Evolutionary conservation across 2,113 vertebrate species (phyloP), one percentile per base, ranked within the genome.

Genomic region (Micromys minutus): DNA sequence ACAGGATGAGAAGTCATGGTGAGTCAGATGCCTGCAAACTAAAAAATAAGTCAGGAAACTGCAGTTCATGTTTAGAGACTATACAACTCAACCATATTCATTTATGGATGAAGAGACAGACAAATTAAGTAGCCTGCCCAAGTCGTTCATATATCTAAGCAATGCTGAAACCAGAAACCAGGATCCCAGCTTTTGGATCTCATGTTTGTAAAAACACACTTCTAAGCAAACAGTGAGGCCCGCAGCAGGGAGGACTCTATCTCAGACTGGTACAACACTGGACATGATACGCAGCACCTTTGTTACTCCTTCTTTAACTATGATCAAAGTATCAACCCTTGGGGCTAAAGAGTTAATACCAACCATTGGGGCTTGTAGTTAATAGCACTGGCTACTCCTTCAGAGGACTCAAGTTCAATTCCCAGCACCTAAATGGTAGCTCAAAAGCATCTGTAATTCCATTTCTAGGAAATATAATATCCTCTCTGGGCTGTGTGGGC

Each of bases 11-110:
- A 63, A 89, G 74, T 31, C n/a, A 29, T 24, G 24, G 34, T 13
- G 29, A 65, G 59, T 50, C 24, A 8, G 55, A 79, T 34, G 55
- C 7, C 55, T 61, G 39, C 71, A 76, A 76, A 89, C 21, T 47
- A 81, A 50, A 57, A 74, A 89, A 85, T 79, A 86, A 94, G 76
- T 59, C 72, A 72, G 50, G 79, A 39, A 94, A 93, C 42, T 87
- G 12, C 72, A 93, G 75, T 5, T 42, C 75, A 93, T 86, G 39
- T 3, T 69, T 36, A 76, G 5, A 93, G 79, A 76, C 71, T 31
- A 61, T 17, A 16, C 85, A 86, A 93, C 55, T 75, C 29, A 77
- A 39, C 22, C 3, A 42, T 88, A 52, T 50, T 52, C 79, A 71
- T 88, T 69, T 80, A 86, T 39, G 88, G 65, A 63, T 91, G 61